phyloP scores from a whole-genome alignment of 2,113 vertebrate genomes.

The Sinocyclocheilus grahami region DNA sequence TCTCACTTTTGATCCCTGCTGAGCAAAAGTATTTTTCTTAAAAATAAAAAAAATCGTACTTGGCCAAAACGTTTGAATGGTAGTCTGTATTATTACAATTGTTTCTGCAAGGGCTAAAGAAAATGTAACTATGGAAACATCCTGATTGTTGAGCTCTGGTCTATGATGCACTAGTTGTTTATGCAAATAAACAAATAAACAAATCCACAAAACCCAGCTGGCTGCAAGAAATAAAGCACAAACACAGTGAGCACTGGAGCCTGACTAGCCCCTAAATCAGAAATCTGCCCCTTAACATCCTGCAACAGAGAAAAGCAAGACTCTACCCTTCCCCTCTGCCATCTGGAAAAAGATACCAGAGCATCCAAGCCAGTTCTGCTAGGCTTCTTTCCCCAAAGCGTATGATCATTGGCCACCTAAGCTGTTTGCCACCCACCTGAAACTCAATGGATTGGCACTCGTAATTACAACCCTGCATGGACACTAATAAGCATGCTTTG shows the following conservation, averaged over 20 bases:
- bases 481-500: constrained; percentile 5
- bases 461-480: background rate
- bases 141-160: background rate
- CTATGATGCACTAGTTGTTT: background rate
- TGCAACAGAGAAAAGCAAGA: background rate
- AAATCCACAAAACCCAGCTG: background rate
- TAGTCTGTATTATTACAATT: background rate
- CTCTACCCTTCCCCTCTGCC: background rate
- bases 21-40: too few relatives aligned
- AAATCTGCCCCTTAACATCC: background rate
- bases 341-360: constrained; percentile 5
- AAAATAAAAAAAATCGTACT: too few relatives aligned
- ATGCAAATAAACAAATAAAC: constrained; percentile 4
- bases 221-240: background rate
- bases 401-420: background rate
- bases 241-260: background rate
- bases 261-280: background rate
- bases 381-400: background rate
- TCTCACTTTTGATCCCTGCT: background rate
- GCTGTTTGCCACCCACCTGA: background rate
- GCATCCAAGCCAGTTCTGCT: constrained; percentile 3
- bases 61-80: too few relatives aligned
- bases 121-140: background rate
- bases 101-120: background rate
- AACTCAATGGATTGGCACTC: background rate